Base-by-base conservation (phyloP, 2,113 vertebrate genomes). In the Pluvialis apricaria region DNA sequence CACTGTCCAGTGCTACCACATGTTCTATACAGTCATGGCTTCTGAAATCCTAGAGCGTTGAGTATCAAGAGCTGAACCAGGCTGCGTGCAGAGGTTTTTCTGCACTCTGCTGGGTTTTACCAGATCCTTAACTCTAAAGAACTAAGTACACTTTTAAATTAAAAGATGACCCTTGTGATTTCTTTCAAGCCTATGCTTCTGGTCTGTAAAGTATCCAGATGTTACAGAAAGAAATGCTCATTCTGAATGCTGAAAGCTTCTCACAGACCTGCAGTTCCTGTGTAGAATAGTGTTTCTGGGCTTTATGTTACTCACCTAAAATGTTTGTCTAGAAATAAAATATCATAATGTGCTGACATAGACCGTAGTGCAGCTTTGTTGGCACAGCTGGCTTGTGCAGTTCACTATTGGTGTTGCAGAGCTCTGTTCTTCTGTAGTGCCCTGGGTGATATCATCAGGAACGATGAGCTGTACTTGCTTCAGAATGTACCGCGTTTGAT, bases 1-100 rank as follows among this genome's bases (percentile, higher is more conserved):
- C 40, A 7, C 87, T 51, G 20, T 31, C n/a, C 0, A 0, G 36
- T 78, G 42, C 42, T 87, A 1, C n/a, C 26, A 7, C 2, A 0
- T 8, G 4, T 70, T 44, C 28, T 58, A 19, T 32, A 8, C 31
- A 62, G 1, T 45, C 44, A 5, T 2, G 7, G 52, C 52, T 64
- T 44, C 21, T 62, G 52, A 52, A 61, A 21, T 65, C 68, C 79
- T 60, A 4, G 25, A 83, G 55, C 7, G 6, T 14, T 24, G 54
- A 55, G 4, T 72, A 7, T 20, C 16, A 1, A 1, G 58, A 72
- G 44, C 45, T 25, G 4, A 70, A 4, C 6, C 6, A 1, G 14
- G 16, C 51, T 90, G 42, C 1, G 0, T n/a, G 31, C 52, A 32
- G 32, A 82, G 79, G 52, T 20, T 51, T 55, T 76, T 40, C 25